Conservation (phyloP, 2,888 invertebrate genomes). For the Mechanitis messenoides region DNA sequence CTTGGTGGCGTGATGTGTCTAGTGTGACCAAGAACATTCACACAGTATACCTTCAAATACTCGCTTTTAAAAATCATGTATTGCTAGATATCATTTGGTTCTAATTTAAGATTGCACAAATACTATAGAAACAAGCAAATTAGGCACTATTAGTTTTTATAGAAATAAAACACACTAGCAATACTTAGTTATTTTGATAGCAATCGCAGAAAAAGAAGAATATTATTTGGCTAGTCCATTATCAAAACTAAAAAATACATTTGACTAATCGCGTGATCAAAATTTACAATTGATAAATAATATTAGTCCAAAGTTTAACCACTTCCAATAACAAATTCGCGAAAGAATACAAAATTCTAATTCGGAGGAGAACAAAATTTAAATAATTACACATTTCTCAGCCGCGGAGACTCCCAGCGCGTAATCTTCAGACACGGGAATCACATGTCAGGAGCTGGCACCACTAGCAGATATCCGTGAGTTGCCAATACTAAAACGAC, state of each 20-base stretch:
- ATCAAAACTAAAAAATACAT: too few species aligned
- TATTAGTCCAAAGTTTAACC: too few species aligned
- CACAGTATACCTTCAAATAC: slow-evolving; percentile 39
- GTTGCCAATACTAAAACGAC: slow-evolving; percentile 31
- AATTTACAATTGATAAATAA: too few species aligned
- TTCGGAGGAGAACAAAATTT: slow-evolving; percentile 28
- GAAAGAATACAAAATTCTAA: neutral
- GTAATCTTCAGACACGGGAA: slow-evolving; percentile 84
- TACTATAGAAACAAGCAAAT: slow-evolving; percentile 20
- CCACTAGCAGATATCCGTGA: slow-evolving; percentile 84
- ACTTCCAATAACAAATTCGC: too few species aligned
- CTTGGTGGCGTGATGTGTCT: slow-evolving; percentile 34
- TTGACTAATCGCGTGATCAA: too few species aligned
- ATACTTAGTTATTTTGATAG: neutral
- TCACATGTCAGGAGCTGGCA: slow-evolving; percentile 80
- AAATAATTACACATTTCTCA: slow-evolving; percentile 57
- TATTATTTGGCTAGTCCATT: too few species aligned
- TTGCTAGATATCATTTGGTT: slow-evolving; percentile 17
- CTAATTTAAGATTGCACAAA: slow-evolving; percentile 16
- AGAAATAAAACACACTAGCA: slow-evolving; percentile 16
- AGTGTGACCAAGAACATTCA: slow-evolving; percentile 45
- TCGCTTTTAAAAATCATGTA: slow-evolving; percentile 33
- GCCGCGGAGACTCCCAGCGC: slow-evolving; percentile 84
- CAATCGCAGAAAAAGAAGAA: neutral
- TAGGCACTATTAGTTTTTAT: slow-evolving; percentile 24